phyloP scores from a whole-genome alignment of 2,797 vertebrate genomes.

The Tachyglossus aculeatus region DNA sequence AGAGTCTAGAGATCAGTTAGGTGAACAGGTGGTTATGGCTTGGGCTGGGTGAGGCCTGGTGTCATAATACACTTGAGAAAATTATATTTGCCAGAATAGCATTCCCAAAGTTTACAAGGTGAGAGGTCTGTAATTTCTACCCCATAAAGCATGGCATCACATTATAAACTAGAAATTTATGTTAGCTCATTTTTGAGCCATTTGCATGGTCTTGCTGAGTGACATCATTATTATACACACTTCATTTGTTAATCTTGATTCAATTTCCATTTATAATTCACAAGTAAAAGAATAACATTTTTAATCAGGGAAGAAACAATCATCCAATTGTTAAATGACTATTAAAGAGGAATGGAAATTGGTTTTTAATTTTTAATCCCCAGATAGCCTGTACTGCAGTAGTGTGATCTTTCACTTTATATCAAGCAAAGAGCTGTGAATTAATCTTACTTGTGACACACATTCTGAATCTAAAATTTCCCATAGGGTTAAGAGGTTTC shows the following conservation, averaged over 20 bases:
- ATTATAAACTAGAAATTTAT: constrained; percentile 20
- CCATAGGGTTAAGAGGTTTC: too few relatives aligned
- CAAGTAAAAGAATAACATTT: constrained; percentile 6
- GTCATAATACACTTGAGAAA: constrained; percentile 11
- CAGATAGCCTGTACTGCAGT: background rate
- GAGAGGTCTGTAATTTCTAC: constrained; percentile 15
- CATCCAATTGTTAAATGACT: background rate
- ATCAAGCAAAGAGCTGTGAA: background rate
- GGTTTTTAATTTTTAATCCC: background rate
- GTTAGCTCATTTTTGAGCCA: background rate
- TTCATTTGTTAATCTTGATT: background rate
- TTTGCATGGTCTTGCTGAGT: background rate
- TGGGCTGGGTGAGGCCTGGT: too few relatives aligned
- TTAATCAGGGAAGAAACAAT: too few relatives aligned
- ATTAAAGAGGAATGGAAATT: background rate
- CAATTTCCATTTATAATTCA: background rate
- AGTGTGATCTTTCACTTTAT: background rate
- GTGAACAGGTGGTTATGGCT: too few relatives aligned
- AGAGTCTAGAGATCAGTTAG: too few relatives aligned
- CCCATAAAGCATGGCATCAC: constrained; percentile 11
- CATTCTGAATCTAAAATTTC: too few relatives aligned
- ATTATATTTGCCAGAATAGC: background rate
- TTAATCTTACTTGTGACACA: background rate
- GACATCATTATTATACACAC: background rate
- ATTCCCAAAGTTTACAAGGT: background rate